phyloP scores from a whole-genome alignment of 2,797 vertebrate genomes.

The Galagoides demidoff region DNA sequence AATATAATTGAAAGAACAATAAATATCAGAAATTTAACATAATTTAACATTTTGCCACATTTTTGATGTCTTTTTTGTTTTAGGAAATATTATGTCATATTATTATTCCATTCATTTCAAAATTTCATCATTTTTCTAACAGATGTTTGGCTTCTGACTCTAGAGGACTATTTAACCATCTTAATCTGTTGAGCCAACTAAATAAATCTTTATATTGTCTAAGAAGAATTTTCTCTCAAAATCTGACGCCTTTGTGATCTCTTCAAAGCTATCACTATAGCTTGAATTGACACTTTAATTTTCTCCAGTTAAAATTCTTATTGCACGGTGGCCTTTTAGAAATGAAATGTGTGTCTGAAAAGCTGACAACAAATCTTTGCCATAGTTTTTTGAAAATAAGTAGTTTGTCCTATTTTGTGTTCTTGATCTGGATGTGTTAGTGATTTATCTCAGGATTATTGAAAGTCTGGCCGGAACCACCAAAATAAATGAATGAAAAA shows the following conservation, averaged over 20 bases:
- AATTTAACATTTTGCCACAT: background rate
- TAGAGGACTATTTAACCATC: background rate
- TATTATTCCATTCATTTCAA: background rate
- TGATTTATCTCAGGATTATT: slow-evolving; percentile 50
- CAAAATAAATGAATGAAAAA: slow-evolving; percentile 41
- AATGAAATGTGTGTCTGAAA: background rate
- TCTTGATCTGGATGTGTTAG: background rate
- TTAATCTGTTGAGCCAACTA: background rate
- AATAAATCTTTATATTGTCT: background rate
- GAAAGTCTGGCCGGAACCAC: slow-evolving; percentile 23
- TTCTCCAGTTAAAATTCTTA: background rate
- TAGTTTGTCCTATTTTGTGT: background rate
- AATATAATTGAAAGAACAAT: background rate
- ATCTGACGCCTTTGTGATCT: background rate
- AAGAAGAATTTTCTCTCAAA: background rate
- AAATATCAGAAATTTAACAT: background rate
- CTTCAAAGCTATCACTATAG: background rate
- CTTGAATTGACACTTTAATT: background rate
- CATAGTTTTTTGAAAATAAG: slow-evolving; percentile 31
- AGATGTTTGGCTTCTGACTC: background rate
- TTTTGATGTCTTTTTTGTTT: background rate
- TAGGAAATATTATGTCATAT: background rate
- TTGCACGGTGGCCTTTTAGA: background rate
- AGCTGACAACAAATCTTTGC: background rate
- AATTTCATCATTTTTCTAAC: slow-evolving; percentile 11